Evolutionary conservation across 2,113 vertebrate genomes (phyloP), one percentile per base, ranked within the genome.

Genomic region (Leiothrix lutea): DNA sequence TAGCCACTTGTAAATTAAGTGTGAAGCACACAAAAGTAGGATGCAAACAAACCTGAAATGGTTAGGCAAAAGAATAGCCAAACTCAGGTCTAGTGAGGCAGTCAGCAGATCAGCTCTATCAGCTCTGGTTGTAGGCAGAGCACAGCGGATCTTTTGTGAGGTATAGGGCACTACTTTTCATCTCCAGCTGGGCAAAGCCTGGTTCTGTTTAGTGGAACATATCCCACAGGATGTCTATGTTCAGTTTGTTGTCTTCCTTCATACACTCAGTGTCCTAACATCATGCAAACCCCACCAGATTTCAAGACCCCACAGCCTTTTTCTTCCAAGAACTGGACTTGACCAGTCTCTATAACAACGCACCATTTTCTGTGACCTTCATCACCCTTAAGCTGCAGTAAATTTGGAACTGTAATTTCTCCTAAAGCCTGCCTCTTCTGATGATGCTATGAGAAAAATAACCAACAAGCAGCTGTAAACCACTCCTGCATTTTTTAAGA

Each of bases 1-100:
- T 51, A 80, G 86, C 92, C 86, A 94, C 72, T 92, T 84, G 61
- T 51, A 92, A 94, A 95, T 95, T 88, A 93, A 88, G 86, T 67
- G 77, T 78, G 88, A 94, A 86, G 80, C 65, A 53, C 67, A 67
- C 18, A 60, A 40, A 82, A 85, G 67, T 48, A 62, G 56, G 51
- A 92, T 57, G 57, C 38, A 94, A 74, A 91, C 50, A 91, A 93
- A 83, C 57, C 51, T 84, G 72, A 86, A 80, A 67, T 18, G 8
- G 64, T 86, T 38, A 86, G 24, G 22, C 72, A 94, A 84, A 67
- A 48, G n/a, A 79, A 28, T 12, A 74, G 51, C 60, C 51, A 74
- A 86, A 77, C 33, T 40, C 36, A 70, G 29, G 24, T 53, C 35
- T 19, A 29, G 21, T 54, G 64, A 74, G 25, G 44, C 88, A 73